phyloP scores from a whole-genome alignment of 2,113 vertebrate genomes.

The Heterotis niloticus region DNA sequence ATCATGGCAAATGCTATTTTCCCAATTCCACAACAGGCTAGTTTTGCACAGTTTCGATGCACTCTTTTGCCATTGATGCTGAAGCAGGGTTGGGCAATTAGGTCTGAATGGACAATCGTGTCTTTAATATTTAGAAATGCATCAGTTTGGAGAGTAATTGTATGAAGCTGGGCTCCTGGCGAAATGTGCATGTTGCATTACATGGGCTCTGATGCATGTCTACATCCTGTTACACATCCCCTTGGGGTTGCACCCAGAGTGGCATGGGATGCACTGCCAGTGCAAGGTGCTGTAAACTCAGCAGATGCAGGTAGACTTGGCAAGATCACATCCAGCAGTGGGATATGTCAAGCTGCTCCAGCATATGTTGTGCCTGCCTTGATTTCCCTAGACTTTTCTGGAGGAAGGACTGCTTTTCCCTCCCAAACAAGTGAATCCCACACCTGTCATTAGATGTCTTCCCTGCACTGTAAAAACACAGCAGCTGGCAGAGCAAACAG shows the following conservation, averaged over 20 bases:
- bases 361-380: conserved; percentile 6
- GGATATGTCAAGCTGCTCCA: conserved; percentile 12
- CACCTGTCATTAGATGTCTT: conserved; percentile 15
- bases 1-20: no score
- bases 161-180: no score
- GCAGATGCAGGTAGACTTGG: background rate
- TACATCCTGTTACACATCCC: background rate
- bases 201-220: background rate
- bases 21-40: no score
- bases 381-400: conserved; percentile 10
- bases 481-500: background rate
- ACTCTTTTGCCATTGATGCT: no score
- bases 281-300: background rate
- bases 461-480: background rate
- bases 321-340: background rate
- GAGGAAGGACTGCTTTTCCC: background rate
- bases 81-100: no score
- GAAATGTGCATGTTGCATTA: background rate
- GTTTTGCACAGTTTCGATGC: no score
- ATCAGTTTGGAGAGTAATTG: no score
- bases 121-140: no score
- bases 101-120: no score
- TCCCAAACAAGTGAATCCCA: background rate
- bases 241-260: background rate
- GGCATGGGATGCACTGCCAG: background rate